Evolutionary conservation across 2,797 vertebrate species (phyloP).

Genomic region (Sebastes trivittatus): DNA sequence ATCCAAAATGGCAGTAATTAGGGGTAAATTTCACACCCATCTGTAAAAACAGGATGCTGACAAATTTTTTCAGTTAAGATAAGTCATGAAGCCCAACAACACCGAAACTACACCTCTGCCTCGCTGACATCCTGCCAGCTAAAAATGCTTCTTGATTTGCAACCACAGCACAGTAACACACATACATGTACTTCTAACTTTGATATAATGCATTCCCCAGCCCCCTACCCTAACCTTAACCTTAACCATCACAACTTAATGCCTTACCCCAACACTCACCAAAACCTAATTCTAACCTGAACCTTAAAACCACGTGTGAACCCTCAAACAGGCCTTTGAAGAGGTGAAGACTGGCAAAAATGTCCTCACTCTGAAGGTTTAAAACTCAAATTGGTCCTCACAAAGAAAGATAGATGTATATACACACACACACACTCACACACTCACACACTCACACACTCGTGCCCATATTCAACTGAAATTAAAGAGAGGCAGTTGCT

Average conservation of each 20-base stretch:
- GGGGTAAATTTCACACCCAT: slow-evolving; percentile 9
- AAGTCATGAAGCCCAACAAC: neutral
- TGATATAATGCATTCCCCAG: neutral
- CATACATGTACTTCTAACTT: neutral
- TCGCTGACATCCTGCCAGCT: slow-evolving; percentile 36
- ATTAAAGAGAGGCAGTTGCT: slow-evolving; percentile 13
- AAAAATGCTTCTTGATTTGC: slow-evolving; percentile 12
- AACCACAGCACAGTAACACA: neutral
- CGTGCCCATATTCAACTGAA: neutral
- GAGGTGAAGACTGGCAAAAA: neutral
- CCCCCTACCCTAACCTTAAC: neutral
- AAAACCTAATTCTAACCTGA: neutral
- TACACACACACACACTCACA: neutral
- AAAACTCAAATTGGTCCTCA: neutral
- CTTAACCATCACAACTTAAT: neutral
- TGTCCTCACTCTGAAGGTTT: neutral
- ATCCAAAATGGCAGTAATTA: neutral
- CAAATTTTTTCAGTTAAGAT: slow-evolving; percentile 8
- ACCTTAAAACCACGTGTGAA: neutral
- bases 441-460: neutral
- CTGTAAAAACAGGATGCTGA: slow-evolving; percentile 55
- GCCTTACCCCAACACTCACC: neutral
- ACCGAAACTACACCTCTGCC: slow-evolving; percentile 10
- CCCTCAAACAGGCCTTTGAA: neutral
- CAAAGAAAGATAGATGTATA: neutral